Evolutionary conservation across 2,113 vertebrate genomes (phyloP).

Genomic region (Toxotes jaculatrix): DNA sequence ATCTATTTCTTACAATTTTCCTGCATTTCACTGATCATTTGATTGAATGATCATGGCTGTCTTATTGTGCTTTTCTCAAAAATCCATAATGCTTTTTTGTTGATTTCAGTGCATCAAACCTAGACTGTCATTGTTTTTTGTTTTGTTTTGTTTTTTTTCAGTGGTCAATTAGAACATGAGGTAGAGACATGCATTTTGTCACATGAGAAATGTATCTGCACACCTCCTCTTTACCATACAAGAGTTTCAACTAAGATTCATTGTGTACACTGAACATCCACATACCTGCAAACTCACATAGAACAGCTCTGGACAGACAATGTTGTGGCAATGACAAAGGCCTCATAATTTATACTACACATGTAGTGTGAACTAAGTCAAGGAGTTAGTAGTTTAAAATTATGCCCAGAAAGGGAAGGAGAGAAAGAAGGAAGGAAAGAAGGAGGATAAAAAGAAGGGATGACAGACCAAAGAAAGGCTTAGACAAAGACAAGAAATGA

Average conservation of each 20-base stretch:
- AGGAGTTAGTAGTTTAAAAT: neutral
- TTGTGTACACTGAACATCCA: conserved; percentile 33
- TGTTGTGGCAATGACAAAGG: conserved; percentile 21
- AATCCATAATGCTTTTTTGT: conserved; percentile 34
- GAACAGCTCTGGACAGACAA: conserved; percentile 1
- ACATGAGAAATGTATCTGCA: conserved; percentile 39
- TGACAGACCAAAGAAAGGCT: neutral
- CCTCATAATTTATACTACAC: neutral
- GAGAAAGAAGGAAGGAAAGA: neutral
- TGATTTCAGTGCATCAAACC: conserved; percentile 44
- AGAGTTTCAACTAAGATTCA: conserved; percentile 26
- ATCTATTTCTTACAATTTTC: conserved; percentile 28
- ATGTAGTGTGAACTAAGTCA: neutral
- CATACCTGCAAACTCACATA: neutral
- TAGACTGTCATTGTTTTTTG: neutral
- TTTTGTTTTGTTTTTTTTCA: neutral
- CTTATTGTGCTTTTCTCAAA: conserved; percentile 73
- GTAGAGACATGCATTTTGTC: conserved; percentile 68
- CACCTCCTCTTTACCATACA: conserved; percentile 24
- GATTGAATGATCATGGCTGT: conserved; percentile 28
- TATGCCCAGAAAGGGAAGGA: neutral
- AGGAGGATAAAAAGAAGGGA: neutral
- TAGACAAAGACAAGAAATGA: neutral
- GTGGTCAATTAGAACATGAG: conserved; percentile 62
- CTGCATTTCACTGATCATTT: conserved; percentile 35